Base-by-base conservation (phyloP, 2,888 invertebrate species). In the Melipona bicolor region DNA sequence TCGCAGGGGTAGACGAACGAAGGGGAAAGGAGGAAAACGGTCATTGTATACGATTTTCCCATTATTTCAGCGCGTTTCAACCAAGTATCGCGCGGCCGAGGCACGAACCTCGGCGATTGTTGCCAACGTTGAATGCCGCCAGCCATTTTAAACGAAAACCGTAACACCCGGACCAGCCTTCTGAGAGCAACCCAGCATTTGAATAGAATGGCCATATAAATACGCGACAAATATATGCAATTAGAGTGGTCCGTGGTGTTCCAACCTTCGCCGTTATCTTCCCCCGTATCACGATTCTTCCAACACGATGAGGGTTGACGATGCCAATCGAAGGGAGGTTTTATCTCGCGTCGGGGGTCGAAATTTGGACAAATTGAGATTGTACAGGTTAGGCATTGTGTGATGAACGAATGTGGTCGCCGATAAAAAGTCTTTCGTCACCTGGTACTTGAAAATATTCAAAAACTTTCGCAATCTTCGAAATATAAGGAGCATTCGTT, bases 151-250 rank as follows among this genome's bases (percentile, higher is more conserved):
- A 79, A 79, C 72, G 67, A 50, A n/a, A 59, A 32, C 50, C 56
- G 24, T 62, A 73, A 81, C 65, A 27, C 67, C 27, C 52, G 43
- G 56, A 3, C 27, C 65, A n/a, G 59, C 24, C 59, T 50, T 36
- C 19, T 36, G 3, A 27, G 59, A 27, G 59, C 32, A 15, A 4
- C n/a, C 27, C 59, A 43, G 54, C 54, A 76, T 83, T 83, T 64
- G 83, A 83, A 83, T 83, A 76, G 71, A 82, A 83, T 64, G 50
- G 62, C 54, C 59, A 21, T 77, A 72, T 83, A 82, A 82, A 82
- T 82, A 82, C 67, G 82, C 71, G 75, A 82, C 67, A 83, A 83
- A 83, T 82, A 77, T 72, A 83, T 73, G 83, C 83, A 83, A 82
- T 77, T 73, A 83, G 83, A 67, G n/a, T 32, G 50, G 43, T 17